These are phyloP conservation scores for Odobenus rosmarus DNA, from an alignment of 2,113 vertebrate genomes.

Conservation along the genomic window DNA sequence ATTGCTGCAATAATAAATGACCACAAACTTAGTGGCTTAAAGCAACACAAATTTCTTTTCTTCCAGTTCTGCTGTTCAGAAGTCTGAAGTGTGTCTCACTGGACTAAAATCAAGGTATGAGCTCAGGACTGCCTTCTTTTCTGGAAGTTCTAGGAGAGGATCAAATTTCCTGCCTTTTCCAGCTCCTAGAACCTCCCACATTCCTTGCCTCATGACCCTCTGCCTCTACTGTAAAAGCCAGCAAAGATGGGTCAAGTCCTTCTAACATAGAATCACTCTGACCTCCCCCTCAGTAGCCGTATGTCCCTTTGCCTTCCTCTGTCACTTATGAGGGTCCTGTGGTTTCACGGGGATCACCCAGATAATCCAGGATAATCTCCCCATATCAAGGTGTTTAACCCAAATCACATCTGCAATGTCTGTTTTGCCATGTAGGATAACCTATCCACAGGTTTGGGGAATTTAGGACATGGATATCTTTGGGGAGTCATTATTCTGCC, in stretches of 20 bases:
- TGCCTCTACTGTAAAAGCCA: not conserved
- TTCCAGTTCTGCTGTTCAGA: not conserved
- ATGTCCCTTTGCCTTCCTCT: not conserved
- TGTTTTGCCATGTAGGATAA: not conserved
- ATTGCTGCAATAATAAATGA: not conserved
- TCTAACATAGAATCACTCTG: not conserved
- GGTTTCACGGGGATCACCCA: not conserved
- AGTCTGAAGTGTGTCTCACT: not conserved
- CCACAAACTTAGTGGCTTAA: not conserved
- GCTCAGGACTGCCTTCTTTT: not conserved
- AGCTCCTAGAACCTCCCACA: not conserved
- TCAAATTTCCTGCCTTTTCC: not conserved
- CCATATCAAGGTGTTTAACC: not conserved
- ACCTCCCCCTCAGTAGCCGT: not conserved
- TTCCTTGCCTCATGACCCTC: not conserved
- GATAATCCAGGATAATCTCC: not conserved
- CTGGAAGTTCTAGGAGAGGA: not conserved
- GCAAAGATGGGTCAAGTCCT: not conserved
- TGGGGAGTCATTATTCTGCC: not conserved
- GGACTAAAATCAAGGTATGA: not conserved
- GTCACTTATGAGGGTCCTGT: not conserved
- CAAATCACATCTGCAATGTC: not conserved
- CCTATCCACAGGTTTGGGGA: not conserved
- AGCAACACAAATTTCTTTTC: not conserved
- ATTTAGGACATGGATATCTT: not conserved